Evolutionary conservation across 2,113 vertebrate species (phyloP), one percentile per base, ranked within the genome.

Genomic region (Cettia cetti): DNA sequence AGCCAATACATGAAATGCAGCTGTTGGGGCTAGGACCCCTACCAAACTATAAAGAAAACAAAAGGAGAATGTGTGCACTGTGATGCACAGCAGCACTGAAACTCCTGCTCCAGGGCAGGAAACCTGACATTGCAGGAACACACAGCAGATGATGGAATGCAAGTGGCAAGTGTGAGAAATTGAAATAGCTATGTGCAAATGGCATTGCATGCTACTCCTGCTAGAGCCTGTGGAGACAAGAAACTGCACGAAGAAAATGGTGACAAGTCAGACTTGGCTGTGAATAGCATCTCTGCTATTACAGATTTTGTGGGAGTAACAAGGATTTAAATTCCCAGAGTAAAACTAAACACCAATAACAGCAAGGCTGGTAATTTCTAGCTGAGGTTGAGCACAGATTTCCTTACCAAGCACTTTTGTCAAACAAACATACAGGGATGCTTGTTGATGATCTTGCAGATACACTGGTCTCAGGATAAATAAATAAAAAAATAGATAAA

Each of bases 201-300:
- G 35, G 47, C 39, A 90, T 42, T 0, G 0, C n/a, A 31, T 5
- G 24, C 42, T 40, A n/a, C 27, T 49, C 52, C 28, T 72, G 31
- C 22, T 14, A 44, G 13, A 40, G 56, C 52, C 86, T 49, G 20
- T 10, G 1, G 68, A 49, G 39, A 66, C 11, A 50, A 74, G 24
- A 78, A 92, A 78, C 17, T 45, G 64, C 53, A 56, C 0, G 0
- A 24, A 33, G 71, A 71, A 64, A 85, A 33, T 5, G 4, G 44
- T 65, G 61, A 74, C 54, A 45, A 63, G 24, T 39, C 42, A 66
- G 40, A 31, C 13, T 44, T 13, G 27, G 39, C 56, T 90, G 27
- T 60, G 47, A 89, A 68, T 9, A 80, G 53, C 27, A 86, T 42
- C 39, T 59, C 49, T 80, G 39, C 49, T 71, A 56, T 47, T 70